Evolutionary conservation across 2,888 invertebrate genomes (phyloP), one percentile per base, ranked within the genome.

Genomic region (Hermaeophaga mercurialis): DNA sequence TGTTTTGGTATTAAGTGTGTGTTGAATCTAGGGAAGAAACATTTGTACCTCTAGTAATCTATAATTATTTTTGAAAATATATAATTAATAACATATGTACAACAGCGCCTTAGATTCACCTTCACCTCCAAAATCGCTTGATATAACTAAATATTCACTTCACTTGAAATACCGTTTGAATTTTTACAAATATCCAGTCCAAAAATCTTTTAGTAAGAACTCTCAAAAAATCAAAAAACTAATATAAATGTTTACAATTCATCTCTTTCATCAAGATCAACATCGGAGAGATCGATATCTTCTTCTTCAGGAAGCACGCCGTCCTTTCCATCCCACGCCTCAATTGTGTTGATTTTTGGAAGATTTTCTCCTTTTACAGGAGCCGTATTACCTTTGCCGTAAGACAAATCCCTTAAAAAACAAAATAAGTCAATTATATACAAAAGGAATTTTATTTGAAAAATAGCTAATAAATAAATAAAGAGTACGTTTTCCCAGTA

Each of bases 241-340:
- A 26, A 26, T 22, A 5, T 15, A 8, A 24, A n/a, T 14, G 9
- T 39, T 47, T 84, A 89, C 76, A 90, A 80, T 76, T 90, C 90
- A 65, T 90, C 89, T 75, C 88, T 89, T 62, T 89, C 90, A 66
- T 90, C 89, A 36, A 95, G 80, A 64, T 90, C 90, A 15, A 95
- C 82, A 76, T 96, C 96, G 22, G 93, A 94, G 49, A 96, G 85
- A 80, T 96, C 95, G 61, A 94, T 89, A 63, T 96, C 94, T 70
- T 96, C 96, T 75, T 91, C 91, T 26, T 80, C 83, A 1, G 93
- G 92, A 68, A 91, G 79, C 70, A 90, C 89, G 0, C 91, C 96
- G 74, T 98, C 96, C 73, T 95, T 90, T 12, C 97, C 97, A 76
- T 98, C 96, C 97, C 97, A 98, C 0, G 91, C 80, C 17, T 88